phyloP scores from a whole-genome alignment of 2,888 invertebrate genomes.

The Agrochola litura region DNA sequence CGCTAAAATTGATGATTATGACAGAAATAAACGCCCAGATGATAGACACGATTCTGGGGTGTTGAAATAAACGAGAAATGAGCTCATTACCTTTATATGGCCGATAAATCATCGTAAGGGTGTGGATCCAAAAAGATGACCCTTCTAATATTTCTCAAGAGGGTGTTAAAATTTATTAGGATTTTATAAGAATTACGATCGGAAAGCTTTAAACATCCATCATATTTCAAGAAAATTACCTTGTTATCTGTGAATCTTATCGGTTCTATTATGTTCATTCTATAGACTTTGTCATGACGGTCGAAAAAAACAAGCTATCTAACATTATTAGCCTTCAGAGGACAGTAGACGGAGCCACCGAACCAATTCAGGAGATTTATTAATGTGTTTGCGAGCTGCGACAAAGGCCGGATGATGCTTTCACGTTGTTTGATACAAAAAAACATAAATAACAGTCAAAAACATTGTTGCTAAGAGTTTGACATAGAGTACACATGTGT shows the following conservation, averaged over 20 bases:
- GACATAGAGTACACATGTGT: constrained; percentile 63
- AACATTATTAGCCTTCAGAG: constrained; percentile 62
- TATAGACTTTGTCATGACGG: constrained; percentile 38
- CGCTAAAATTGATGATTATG: constrained; percentile 26
- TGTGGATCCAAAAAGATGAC: constrained; percentile 65
- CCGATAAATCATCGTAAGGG: constrained; percentile 69
- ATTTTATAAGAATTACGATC: constrained; percentile 63
- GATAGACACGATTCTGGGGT: constrained; percentile 29
- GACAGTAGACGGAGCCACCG: constrained; percentile 63
- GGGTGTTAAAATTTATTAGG: constrained; percentile 71
- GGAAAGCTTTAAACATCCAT: constrained; percentile 48
- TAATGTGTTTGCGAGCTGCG: constrained; percentile 78
- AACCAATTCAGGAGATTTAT: constrained; percentile 79
- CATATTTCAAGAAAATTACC: constrained; percentile 38
- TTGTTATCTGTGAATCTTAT: constrained; percentile 44
- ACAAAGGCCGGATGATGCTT: constrained; percentile 68
- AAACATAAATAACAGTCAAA: constrained; percentile 76
- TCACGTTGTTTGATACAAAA: constrained; percentile 70
- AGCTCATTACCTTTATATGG: constrained; percentile 67
- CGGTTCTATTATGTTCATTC: constrained; percentile 37
- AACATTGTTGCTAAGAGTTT: constrained; percentile 70
- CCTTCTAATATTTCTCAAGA: constrained; percentile 64
- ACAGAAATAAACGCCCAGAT: constrained; percentile 32
- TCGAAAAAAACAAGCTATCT: constrained; percentile 72
- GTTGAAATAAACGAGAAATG: constrained; percentile 48